phyloP scores from a whole-genome alignment of 2,888 invertebrate species.

The Augiades crinisus region DNA sequence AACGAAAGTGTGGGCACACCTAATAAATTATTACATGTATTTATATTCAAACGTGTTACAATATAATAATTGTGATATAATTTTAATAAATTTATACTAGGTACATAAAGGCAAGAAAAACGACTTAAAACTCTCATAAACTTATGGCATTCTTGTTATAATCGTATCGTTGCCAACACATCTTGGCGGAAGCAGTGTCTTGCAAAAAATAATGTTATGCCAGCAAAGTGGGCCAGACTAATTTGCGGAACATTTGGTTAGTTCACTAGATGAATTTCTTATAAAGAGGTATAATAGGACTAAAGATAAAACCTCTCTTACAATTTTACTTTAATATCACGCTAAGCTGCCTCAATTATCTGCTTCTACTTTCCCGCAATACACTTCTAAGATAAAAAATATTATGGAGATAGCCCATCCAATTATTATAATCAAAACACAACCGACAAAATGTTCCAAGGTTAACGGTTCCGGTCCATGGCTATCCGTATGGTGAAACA shows the following conservation, averaged over 20 bases:
- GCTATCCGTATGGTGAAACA: slow-evolving; percentile 30
- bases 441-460: slow-evolving; percentile 44
- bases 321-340: background rate
- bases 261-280: no score
- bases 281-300: no score
- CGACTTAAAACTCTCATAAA: no score
- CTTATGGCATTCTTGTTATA: no score
- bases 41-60: no score
- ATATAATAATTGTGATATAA: no score
- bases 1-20: no score
- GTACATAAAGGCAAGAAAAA: no score
- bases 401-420: slow-evolving; percentile 46
- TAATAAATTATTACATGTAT: no score
- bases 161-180: background rate
- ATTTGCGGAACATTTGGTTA: no score
- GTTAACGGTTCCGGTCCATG: slow-evolving; percentile 34
- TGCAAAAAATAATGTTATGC: background rate
- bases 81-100: no score
- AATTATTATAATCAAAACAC: slow-evolving; percentile 39
- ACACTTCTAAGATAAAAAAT: slow-evolving; percentile 48
- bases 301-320: background rate
- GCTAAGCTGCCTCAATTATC: background rate
- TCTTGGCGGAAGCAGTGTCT: background rate
- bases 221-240: background rate
- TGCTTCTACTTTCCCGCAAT: slow-evolving; percentile 36